Base-by-base conservation (phyloP, 2,888 invertebrate genomes). In the Tanytarsus gracilentus region DNA sequence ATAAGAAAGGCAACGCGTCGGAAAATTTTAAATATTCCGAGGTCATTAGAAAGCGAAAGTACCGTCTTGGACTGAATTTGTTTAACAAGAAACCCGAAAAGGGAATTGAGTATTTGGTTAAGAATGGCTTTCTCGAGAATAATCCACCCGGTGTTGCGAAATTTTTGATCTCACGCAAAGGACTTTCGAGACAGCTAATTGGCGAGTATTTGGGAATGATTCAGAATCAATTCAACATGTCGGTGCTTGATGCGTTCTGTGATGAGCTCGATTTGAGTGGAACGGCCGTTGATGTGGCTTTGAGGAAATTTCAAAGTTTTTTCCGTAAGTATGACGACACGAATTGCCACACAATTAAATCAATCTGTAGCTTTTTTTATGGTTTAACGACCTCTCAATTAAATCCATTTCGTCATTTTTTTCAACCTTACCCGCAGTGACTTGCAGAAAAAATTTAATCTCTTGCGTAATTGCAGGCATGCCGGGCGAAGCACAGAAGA, bases 401-500 rank as follows among this genome's bases (percentile, higher is more conserved):
- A n/a, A n/a, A n/a, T n/a, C n/a, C n/a, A n/a, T n/a, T n/a, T n/a
- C n/a, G n/a, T n/a, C n/a, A n/a, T n/a, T n/a, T n/a, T n/a, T n/a
- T n/a, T n/a, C n/a, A n/a, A n/a, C n/a, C n/a, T n/a, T n/a, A n/a
- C n/a, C n/a, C n/a, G n/a, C n/a, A n/a, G n/a, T n/a, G n/a, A n/a
- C n/a, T n/a, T n/a, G n/a, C n/a, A n/a, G n/a, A n/a, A n/a, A n/a
- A n/a, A n/a, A n/a, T n/a, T n/a, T n/a, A n/a, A n/a, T n/a, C n/a
- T n/a, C n/a, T n/a, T n/a, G n/a, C n/a, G n/a, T n/a, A n/a, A n/a
- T n/a, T n/a, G n/a, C n/a, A n/a, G n/a, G n/a, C n/a, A 88, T 99
- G 84, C 98, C 98, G 0, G 97, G 97, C 18, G 97, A 97, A 75
- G 96, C 97, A 25, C 97, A 97, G 75, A 97, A 97, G 76, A 97